A percentile compares a stretch with the other conserved stretches of the same genome.
Evolutionary conservation across 2,113 vertebrate species (phyloP).

Genomic region (Onychorhynchus coronatus): DNA sequence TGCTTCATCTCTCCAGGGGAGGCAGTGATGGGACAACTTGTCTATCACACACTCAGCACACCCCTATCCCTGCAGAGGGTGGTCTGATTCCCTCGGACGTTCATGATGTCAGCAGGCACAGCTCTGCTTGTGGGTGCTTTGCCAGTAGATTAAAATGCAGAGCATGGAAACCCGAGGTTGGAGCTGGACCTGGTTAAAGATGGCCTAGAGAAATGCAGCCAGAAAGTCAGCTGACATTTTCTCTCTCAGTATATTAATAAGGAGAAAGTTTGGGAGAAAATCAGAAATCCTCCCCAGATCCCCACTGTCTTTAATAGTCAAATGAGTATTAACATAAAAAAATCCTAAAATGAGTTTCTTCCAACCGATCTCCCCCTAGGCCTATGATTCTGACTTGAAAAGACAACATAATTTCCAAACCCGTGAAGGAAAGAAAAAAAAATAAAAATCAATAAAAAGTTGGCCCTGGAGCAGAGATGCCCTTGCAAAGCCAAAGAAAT

Average conservation of each 20-base stretch:
- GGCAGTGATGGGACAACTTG: neutral
- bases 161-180: neutral
- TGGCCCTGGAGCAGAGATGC: neutral
- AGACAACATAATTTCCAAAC: constrained; percentile 2
- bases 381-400: neutral
- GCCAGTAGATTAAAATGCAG: neutral
- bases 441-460: neutral
- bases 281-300: neutral
- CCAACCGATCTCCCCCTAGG: neutral
- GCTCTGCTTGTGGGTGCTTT: neutral
- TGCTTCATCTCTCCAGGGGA: neutral
- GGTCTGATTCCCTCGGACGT: rapidly evolving
- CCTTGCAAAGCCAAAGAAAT: constrained; percentile 51
- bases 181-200: neutral
- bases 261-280: neutral
- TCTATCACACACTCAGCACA: neutral
- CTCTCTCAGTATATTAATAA: neutral
- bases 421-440: neutral
- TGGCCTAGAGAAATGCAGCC: neutral
- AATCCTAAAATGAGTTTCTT: neutral
- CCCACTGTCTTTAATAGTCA: neutral
- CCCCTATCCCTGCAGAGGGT: neutral
- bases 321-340: neutral
- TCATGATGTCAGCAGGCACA: neutral
- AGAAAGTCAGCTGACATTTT: neutral